Percentiles rank a stretch among this genome's conserved stretches.
Evolutionary conservation across 2,797 vertebrate species (phyloP).

Genomic region (Sebastes vulpes): DNA sequence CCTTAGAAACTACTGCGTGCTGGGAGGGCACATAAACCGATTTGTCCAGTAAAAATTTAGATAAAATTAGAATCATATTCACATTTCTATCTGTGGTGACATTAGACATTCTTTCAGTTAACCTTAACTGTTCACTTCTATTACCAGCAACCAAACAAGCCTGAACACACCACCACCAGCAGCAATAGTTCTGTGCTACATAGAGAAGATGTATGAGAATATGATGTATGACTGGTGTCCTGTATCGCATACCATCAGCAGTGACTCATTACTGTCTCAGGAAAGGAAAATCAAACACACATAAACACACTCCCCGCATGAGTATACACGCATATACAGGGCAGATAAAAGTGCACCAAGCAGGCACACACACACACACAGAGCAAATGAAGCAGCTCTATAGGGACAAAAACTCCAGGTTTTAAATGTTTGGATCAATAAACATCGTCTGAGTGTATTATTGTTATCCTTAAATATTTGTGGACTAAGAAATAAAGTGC

Average conservation of each 20-base stretch:
- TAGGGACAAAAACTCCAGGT: not conserved
- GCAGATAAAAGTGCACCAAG: constrained; percentile 22
- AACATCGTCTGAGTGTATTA: not conserved
- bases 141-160: constrained; percentile 52
- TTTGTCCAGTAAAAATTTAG: not conserved
- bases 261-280: constrained; percentile 73
- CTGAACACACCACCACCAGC: constrained; percentile 45
- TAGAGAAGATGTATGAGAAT: constrained; percentile 56
- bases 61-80: not conserved
- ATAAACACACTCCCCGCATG: constrained; percentile 64
- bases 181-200: not conserved
- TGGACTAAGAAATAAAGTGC: not conserved
- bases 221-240: constrained; percentile 64
- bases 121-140: constrained; percentile 14
- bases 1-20: constrained; percentile 3
- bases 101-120: constrained; percentile 11
- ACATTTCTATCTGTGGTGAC: not conserved
- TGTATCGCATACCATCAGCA: constrained; percentile 71
- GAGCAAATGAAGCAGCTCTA: not conserved
- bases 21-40: not conserved
- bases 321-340: constrained; percentile 39
- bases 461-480: constrained; percentile 15
- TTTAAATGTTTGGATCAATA: constrained; percentile 17
- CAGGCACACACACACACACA: not conserved
- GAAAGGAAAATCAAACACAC: constrained; percentile 64